Conservation (phyloP, 2,888 invertebrate genomes). For the Pyrrhosoma nymphula region DNA sequence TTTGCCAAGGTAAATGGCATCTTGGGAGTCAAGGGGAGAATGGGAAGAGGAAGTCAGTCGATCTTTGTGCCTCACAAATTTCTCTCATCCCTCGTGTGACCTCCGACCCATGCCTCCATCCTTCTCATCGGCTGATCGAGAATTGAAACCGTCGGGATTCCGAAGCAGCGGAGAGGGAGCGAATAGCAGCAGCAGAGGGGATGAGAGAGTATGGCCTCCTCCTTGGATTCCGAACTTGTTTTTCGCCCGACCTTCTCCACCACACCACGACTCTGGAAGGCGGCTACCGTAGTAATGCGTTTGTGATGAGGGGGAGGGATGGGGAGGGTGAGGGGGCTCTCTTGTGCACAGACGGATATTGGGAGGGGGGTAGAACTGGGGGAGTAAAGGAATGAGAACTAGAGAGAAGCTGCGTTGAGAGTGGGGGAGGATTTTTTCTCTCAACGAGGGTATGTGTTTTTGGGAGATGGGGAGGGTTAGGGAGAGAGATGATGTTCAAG, state of each 20-base stretch:
- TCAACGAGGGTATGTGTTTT: background rate
- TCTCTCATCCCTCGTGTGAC: background rate
- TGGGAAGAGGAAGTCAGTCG: background rate
- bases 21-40: background rate
- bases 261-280: too few species aligned
- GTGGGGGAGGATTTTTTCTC: background rate
- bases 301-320: slow-evolving; percentile 40
- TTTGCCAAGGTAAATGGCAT: background rate
- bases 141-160: slow-evolving; percentile 48
- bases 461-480: background rate
- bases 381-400: too few species aligned
- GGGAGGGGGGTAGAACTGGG: background rate
- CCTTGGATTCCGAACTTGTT: slow-evolving; percentile 35
- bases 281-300: slow-evolving; percentile 37
- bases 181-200: background rate
- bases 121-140: background rate
- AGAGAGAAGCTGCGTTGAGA: background rate
- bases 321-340: background rate
- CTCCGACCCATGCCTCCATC: background rate
- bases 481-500: background rate
- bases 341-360: too few species aligned
- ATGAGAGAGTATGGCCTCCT: background rate
- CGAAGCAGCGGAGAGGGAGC: background rate
- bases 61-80: slow-evolving; percentile 53
- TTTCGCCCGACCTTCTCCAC: background rate